Evolutionary conservation across 1,140 invertebrate genomes (phyloP).

Genomic region (Drosophila lacertosa): DNA sequence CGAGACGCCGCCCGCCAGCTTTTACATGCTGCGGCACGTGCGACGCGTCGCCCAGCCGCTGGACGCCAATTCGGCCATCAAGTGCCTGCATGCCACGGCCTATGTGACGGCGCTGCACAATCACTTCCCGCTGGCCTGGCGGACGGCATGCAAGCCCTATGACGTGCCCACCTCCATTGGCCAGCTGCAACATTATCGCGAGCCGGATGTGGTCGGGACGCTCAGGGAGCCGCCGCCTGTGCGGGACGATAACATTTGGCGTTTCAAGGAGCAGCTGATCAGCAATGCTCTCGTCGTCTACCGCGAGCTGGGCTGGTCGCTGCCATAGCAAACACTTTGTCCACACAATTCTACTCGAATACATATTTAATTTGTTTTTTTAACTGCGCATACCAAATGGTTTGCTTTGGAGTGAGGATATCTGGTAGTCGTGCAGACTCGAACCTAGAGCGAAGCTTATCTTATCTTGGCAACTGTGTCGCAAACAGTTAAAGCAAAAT

Average conservation of each 20-base stretch:
- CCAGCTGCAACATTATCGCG: slow-evolving; percentile 95
- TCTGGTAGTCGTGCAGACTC: not conserved
- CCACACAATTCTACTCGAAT: no score
- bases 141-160: slow-evolving; percentile 91
- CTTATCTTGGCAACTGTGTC: not conserved
- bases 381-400: no score
- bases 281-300: slow-evolving; percentile 12
- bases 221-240: slow-evolving; percentile 26
- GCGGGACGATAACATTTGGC: slow-evolving; percentile 53
- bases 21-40: slow-evolving; percentile 96
- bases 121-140: slow-evolving; percentile 94
- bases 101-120: slow-evolving; percentile 94
- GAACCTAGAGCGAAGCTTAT: not conserved
- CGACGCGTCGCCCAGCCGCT: slow-evolving; percentile 94
- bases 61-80: slow-evolving; percentile 93
- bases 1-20: slow-evolving; percentile 90
- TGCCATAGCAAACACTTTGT: not conserved
- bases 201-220: slow-evolving; percentile 85
- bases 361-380: no score
- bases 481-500: not conserved
- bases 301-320: slow-evolving; percentile 31
- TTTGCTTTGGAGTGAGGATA: not conserved
- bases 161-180: slow-evolving; percentile 90
- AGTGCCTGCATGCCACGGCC: slow-evolving; percentile 95
- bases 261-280: slow-evolving; percentile 51